Evolutionary conservation across 2,797 vertebrate genomes (phyloP).

Genomic region (Staurois parvus): DNA sequence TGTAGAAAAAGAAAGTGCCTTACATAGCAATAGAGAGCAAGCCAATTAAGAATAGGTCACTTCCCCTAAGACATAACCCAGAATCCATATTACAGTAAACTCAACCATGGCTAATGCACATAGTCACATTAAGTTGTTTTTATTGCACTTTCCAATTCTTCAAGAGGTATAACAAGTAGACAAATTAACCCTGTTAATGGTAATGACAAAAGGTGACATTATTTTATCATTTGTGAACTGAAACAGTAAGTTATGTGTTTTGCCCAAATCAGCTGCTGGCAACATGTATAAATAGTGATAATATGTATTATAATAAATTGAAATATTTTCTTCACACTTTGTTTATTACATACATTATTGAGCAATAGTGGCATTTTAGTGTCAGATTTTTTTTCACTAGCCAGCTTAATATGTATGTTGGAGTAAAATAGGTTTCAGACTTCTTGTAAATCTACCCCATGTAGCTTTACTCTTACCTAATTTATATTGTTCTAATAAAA

Average conservation of each 20-base stretch:
- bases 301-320: background rate
- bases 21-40: slow-evolving; percentile 54
- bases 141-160: slow-evolving; percentile 21
- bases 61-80: slow-evolving; percentile 61
- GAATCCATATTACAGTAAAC: slow-evolving; percentile 60
- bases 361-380: background rate
- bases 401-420: too few species aligned
- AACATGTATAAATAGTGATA: background rate
- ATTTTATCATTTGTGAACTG: background rate
- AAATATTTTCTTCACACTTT: background rate
- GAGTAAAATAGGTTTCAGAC: too few species aligned
- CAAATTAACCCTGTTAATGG: slow-evolving; percentile 50
- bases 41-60: slow-evolving; percentile 63
- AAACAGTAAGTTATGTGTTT: background rate
- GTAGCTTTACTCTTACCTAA: too few species aligned
- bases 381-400: too few species aligned
- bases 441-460: too few species aligned
- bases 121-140: slow-evolving; percentile 48
- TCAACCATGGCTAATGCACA: slow-evolving; percentile 53
- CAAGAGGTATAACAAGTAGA: slow-evolving; percentile 20
- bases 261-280: background rate
- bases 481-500: too few species aligned
- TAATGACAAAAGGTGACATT: background rate
- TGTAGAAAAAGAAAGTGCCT: slow-evolving; percentile 52
- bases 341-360: background rate